Evolutionary conservation across 2,888 invertebrate species (phyloP), one percentile per base, ranked within the genome.

Genomic region (Volucella zonaria): DNA sequence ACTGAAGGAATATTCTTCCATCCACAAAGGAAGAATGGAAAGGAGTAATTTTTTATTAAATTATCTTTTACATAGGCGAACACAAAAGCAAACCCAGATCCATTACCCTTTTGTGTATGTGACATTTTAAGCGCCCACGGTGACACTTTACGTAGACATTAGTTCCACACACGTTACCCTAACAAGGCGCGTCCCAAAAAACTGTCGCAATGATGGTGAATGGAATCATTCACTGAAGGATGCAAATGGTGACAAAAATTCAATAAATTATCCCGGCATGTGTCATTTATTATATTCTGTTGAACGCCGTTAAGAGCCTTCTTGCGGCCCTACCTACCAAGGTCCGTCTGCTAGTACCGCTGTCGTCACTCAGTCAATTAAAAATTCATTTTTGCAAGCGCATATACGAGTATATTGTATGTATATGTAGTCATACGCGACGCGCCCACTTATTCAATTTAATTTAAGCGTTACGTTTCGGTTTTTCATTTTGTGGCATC

Each of bases 401-500:
- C 58, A 52, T 31, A 71, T 40, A 14, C 42, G 42, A 11, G 14
- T 40, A 42, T 31, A 23, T 52, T 1, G n/a, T n/a, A n/a, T n/a
- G n/a, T n/a, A n/a, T n/a, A n/a, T n/a, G n/a, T 40, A 31, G 52
- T 40, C 56, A 12, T 12, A 18, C 9, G 58, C 23, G 45, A 43
- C 31, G 54, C 74, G 18, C 64, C 62, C 67, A 62, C 75, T 75
- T 75, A 70, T 80, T 80, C 68, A 80, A 80, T 80, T 80, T 70
- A 68, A 80, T 70, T 80, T 75, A 52, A 74, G 15, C 54, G 71
- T 8, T 61, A 49, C 52, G 42, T 14, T 73, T 52, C 23, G 8
- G 9, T 61, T 51, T 47, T 18, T 14, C 40, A 15, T 11, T 18
- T 1, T 52, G 38, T 12, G 12, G n/a, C 14, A 31, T 42, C 12